Evolutionary conservation across 2,888 invertebrate genomes (phyloP), one percentile per base, ranked within the genome.

Genomic region (Meteorus colon): DNA sequence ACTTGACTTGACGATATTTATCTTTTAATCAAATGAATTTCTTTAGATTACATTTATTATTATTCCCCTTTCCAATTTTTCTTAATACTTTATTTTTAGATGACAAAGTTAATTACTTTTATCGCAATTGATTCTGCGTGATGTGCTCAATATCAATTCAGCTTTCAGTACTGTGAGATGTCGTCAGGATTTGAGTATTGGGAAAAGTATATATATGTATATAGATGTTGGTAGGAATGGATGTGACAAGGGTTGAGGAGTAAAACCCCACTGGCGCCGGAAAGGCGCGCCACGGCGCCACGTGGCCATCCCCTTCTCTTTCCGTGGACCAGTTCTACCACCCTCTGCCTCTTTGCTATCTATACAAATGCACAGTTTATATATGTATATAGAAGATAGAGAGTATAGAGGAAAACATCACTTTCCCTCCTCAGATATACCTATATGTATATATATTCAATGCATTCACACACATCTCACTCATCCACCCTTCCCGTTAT

Each of bases 241-340:
- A 34, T 27, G 29, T 59, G 66, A 71, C 59, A 63, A 51, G 63
- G 65, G 72, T 70, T 73, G 72, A 72, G 78, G 76, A 76, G 81
- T 81, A 84, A 27, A 83, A 86, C 83, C 83, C 82, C 80, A 82
- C 82, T 85, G 89, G 89, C 89, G 89, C 89, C 89, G 85, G 84
- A 82, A 84, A 84, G 89, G 83, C 89, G 89, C 89, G 89, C 86
- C 89, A 85, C 85, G 88, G 88, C 88, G 88, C 89, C 88, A 87
- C 88, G 88, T 88, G 88, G 86, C 87, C 87, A 89, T 85, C 84
- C 82, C 83, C 84, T 81, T 80, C 79, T 79, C 76, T 71, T 76
- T 71, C 19, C 48, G 41, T 66, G 68, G 62, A 66, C 73, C 60
- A 65, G 59, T 48, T 74, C 31, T 55, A 76, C 73, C 70, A 27